Conservation (phyloP, 1,140 invertebrate genomes). For the Helicorthomorpha holstii region DNA sequence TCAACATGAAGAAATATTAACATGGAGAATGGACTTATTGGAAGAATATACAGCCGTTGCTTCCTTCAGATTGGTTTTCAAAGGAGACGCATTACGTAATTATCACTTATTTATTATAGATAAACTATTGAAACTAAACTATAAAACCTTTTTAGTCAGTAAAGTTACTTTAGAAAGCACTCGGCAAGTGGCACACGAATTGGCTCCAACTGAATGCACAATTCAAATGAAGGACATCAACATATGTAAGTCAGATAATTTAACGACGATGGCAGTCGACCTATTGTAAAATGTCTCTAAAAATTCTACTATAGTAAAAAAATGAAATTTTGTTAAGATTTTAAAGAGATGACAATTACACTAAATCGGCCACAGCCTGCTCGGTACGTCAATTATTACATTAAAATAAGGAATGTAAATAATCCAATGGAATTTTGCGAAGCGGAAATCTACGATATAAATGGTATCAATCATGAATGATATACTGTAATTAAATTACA, state of each 20-base stretch:
- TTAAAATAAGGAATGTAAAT: neutral
- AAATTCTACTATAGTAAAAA: neutral
- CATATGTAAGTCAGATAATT: neutral
- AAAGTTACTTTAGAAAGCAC: neutral
- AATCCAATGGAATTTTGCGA: too few relatives aligned
- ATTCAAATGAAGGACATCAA: neutral
- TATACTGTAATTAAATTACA: neutral
- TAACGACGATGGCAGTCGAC: too few relatives aligned
- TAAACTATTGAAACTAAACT: neutral
- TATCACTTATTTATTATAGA: too few relatives aligned
- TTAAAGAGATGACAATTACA: neutral
- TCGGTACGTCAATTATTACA: neutral
- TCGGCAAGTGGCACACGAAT: neutral
- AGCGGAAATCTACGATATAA: neutral
- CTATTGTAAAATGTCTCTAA: neutral
- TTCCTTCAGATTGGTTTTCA: neutral
- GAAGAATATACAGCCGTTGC: neutral
- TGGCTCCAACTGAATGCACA: neutral
- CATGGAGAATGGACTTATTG: neutral
- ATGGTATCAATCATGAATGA: neutral
- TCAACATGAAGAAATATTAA: neutral
- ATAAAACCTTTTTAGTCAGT: neutral
- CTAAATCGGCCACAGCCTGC: neutral
- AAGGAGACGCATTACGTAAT: neutral
- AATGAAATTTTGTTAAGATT: neutral